Base-by-base conservation (phyloP, 2,797 vertebrate genomes). In the Miichthys miiuy region DNA sequence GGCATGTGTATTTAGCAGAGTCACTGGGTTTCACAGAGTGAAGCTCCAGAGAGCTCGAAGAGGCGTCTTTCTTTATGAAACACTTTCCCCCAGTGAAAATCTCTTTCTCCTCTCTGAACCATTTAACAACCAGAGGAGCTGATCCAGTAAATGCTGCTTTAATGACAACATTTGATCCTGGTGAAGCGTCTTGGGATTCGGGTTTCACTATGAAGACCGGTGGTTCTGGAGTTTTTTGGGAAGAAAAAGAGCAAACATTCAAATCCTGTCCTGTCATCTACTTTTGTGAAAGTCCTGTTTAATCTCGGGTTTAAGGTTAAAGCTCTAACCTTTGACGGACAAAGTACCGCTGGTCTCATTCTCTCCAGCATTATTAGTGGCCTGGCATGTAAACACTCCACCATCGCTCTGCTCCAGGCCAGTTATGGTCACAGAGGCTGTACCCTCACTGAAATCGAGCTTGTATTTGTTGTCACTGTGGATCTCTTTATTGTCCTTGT, bases 81-180 rank as follows among this genome's bases (percentile, higher is more conserved):
- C 94, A 97, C 70, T 93, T 94, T 68, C 96, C 97, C 66, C 96
- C 96, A 41, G 96, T 96, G 84, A 96, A 88, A 75, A 99, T 91
- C 82, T 99, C 97, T 79, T 94, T 96, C 77, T 97, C 95, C 65
- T 95, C 97, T 94, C 95, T 97, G 93, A 97, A 97, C 98, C 98
- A 99, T 73, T 96, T 97, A 62, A 99, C 91, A 2, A 86, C 91
- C 85, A 99, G 82, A 27, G 97, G 98, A 68, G 95, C 88, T 11
- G 98, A 97, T 77, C 98, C 98, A 80, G 95, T 96, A 87, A 98
- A 99, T 9, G 89, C 88, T 70, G 95, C 91, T 90, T 95, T 96
- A 61, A 99, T 91, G 70, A 95, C 94, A 66, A 98, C 94, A 0
- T 95, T 95, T 0, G 96, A 95, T 71, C 97, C 96, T 0, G 97